Evolutionary conservation across 1,140 invertebrate genomes (phyloP), one percentile per base, ranked within the genome.

Genomic region (Pseudomyrmex cubaensis): DNA sequence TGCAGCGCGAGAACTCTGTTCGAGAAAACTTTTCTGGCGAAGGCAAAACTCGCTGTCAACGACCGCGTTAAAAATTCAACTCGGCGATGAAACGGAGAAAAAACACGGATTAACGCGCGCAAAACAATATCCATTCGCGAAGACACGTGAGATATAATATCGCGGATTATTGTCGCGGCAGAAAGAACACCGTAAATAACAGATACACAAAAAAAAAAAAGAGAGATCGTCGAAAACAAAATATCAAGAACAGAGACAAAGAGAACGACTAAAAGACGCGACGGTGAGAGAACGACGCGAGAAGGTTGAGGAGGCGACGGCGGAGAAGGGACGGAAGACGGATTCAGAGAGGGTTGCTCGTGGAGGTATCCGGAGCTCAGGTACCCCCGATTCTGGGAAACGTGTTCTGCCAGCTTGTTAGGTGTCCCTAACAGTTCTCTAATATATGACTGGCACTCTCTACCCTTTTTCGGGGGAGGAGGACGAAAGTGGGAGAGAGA

Each of bases 351-450:
- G 85, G 87, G 85, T 88, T 85, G 87, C 59, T 75, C 82, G 69
- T 67, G 57, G 69, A 57, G 67, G 82, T 67, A 66, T 12, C 75
- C 63, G 56, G 57, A 73, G 66, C 75, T 84, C 67, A 83, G 82
- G 76, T 86, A 86, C 85, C 85, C 88, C 87, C 85, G 89, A 92
- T 93, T 93, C 92, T 92, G 92, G 92, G 92, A 93, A 93, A 93
- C 91, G 91, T 92, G 92, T 92, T 91, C 89, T 90, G 92, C 87
- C 92, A 92, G 92, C 92, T 93, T 93, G 92, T 93, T 93, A 93
- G 90, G 92, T 93, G 92, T 93, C 92, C 91, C 91, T 91, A 90
- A 93, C 90, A 90, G 90, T 91, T 91, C 91, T 92, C 88, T 92
- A 92, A 93, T 93, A 92, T 93, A 92, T 92, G 91, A 92, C 92